Base-by-base conservation (phyloP, 1,140 invertebrate species). In the Aphelenchoides avenae region DNA sequence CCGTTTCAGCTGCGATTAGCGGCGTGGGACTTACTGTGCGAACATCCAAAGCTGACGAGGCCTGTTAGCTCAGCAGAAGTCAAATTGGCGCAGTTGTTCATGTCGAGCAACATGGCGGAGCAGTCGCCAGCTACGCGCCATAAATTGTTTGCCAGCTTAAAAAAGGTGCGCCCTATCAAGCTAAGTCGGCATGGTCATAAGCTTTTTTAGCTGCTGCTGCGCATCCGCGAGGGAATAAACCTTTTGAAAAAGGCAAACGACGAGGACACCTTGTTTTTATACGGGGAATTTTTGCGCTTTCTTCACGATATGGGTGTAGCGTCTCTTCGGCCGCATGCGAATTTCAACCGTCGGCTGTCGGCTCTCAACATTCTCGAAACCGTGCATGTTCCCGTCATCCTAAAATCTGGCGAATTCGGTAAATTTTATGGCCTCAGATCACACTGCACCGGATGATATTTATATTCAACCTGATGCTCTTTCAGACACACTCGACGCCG, bases 341-440 rank as follows among this genome's bases (percentile, higher is more conserved):
- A 64, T 29, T 64, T 61, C 24, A 69, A 64, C 46, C 40, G 61
- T 5, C 7, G 61, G 15, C 51, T 61, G 22, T 39, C 53, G 18
- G 44, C 46, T 7, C 57, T 61, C 11, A 22, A 18, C 13, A 40
- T 48, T 13, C 46, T 60, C 13, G 49, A 55, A 2, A 18, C 33
- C 3, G n/a, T 60, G 7, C 55, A 48, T 24, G 30, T 29, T 20
- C 9, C 24, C 13, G 40, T 37, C 13, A 57, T 26, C 30, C 33
- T 39, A 15, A 49, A 37, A 6, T n/a, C 20, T 4, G 51, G 37
- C 26, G 54, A 30, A 37, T 41, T 46, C 18, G 3, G 29, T 61
- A 24, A 57, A n/a, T n/a, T n/a, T n/a, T n/a, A n/a, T n/a, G n/a
- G 55, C 11, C 7, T 13, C 22, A 22, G 11, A 5, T 7, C 42